Base-by-base conservation (phyloP, 2,797 vertebrate species). In the Hyperoplus lanceolatus region DNA sequence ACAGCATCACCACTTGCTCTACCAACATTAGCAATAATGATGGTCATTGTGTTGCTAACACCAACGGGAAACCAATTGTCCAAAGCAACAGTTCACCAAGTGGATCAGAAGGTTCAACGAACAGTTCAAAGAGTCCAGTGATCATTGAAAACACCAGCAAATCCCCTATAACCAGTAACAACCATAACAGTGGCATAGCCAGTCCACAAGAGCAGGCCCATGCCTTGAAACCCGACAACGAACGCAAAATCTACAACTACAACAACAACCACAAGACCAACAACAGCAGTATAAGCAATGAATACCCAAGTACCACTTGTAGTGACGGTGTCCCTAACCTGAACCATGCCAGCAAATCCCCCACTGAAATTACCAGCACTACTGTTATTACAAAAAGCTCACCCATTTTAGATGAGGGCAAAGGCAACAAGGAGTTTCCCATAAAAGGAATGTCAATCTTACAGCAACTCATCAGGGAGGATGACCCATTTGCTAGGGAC, bases 141-240 rank as follows among this genome's bases (percentile, higher is more conserved):
- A 93, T 86, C 81, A 75, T 85, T 14, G 84, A 90, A 6, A 90
- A 88, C 92, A 95, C 94, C 95, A 95, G 95, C 93, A 94, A 93
- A 87, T 80, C 87, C 55, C 93, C 81, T 75, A 36, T 74, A 69
- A 82, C 68, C 80, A 89, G 77, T 79, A 93, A 92, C 89, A 92
- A 86, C 91, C 89, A 93, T 36, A 75, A 77, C 80, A 85, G 84
- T 49, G 59, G 73, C 80, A 60, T 14, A 82, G 79, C 81, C 78
- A 75, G 77, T 83, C 82, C 87, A 79, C 86, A 85, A 67, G 91
- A 92, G 50, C 87, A 82, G 79, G 73, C 80, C 62, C 74, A 72
- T 4, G n/a, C 59, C 29, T 50, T 80, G 0, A 85, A 81, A 58
- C 65, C 85, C 0, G 38, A 86, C 1, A 64, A 91, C 6, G 80